phyloP scores from a whole-genome alignment of 92 coral and sea anemone genomes.

The Bergia sp. region DNA sequence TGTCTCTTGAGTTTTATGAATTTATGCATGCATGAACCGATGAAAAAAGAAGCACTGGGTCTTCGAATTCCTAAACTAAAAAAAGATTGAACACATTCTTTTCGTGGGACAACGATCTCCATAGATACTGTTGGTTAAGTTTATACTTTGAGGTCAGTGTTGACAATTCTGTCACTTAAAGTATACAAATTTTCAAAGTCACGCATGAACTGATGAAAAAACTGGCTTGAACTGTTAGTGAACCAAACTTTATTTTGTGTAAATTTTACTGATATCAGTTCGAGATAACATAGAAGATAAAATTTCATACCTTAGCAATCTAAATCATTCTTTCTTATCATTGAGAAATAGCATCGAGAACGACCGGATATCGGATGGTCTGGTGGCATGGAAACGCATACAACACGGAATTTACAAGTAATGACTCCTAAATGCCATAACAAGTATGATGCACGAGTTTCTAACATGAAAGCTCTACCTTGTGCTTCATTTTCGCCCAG shows the following conservation, averaged over 20 bases:
- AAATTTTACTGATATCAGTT: background rate
- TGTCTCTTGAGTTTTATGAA: no score
- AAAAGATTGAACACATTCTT: no score
- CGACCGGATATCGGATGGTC: background rate
- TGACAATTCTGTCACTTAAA: no score
- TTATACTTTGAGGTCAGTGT: no score
- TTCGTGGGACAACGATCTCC: no score
- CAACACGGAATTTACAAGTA: background rate
- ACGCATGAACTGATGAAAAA: no score
- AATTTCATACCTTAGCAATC: background rate
- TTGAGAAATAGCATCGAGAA: background rate
- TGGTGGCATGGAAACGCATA: slow-evolving; percentile 40
- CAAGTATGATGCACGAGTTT: background rate
- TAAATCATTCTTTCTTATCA: background rate
- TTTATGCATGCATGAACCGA: no score
- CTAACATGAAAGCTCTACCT: slow-evolving; percentile 48
- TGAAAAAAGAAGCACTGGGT: no score
- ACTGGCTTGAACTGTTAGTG: no score
- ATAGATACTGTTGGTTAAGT: no score
- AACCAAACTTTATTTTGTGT: background rate
- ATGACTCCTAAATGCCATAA: background rate
- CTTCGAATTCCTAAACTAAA: no score
- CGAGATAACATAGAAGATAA: background rate
- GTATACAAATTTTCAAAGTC: no score
- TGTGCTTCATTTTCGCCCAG: slow-evolving; percentile 98